These are phyloP conservation scores for Alosa alosa DNA, from an alignment of 2,113 vertebrate genomes.

Conservation along the genomic window DNA sequence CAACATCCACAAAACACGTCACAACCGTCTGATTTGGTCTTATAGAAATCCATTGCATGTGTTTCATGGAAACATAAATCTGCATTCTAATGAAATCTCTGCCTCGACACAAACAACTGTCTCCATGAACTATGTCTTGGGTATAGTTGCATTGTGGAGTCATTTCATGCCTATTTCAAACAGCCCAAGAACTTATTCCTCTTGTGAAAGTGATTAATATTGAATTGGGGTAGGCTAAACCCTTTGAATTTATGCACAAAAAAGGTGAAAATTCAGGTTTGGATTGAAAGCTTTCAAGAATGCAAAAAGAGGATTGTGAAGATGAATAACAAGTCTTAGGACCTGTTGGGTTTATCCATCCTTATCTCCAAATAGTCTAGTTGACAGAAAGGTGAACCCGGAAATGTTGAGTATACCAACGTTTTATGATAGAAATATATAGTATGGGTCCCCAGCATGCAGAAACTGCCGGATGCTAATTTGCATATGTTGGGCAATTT, in stretches of 20 bases:
- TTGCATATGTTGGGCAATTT: too few relatives aligned
- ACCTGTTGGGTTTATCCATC: neutral
- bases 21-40: neutral
- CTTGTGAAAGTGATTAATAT: neutral
- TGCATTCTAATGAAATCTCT: neutral
- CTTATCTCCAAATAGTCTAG: neutral
- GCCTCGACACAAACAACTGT: neutral
- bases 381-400: too few relatives aligned
- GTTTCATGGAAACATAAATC: neutral
- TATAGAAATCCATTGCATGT: neutral
- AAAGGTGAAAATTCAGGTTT: neutral
- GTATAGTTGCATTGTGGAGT: neutral
- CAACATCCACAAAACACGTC: neutral
- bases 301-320: neutral
- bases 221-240: neutral
- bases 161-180: conserved; percentile 7
- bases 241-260: neutral
- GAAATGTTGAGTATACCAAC: too few relatives aligned
- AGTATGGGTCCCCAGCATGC: too few relatives aligned
- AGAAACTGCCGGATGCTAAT: too few relatives aligned
- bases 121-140: neutral
- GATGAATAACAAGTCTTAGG: neutral
- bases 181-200: neutral
- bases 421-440: too few relatives aligned
- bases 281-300: neutral